Evolutionary conservation across 1,140 invertebrate genomes (phyloP).

Genomic region (Thrips palmi): DNA sequence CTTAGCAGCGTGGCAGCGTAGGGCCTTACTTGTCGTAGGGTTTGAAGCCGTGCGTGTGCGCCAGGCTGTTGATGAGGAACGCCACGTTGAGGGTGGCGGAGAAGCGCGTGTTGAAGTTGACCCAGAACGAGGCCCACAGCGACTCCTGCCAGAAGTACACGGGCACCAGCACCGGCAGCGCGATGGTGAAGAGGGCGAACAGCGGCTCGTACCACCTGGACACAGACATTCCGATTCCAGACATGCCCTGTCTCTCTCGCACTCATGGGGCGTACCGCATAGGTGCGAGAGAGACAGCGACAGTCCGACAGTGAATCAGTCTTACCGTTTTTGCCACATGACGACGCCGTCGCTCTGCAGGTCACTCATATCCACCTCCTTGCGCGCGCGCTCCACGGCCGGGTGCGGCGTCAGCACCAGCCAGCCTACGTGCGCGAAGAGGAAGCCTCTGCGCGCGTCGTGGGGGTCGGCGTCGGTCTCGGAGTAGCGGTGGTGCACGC

Average conservation of each 20-base stretch:
- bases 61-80: constrained; percentile 83
- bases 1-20: too few relatives aligned
- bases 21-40: constrained; percentile 71
- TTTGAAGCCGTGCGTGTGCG: constrained; percentile 73
- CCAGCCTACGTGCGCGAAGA: constrained; percentile 68
- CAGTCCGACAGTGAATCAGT: too few relatives aligned
- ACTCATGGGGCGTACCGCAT: too few relatives aligned
- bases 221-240: constrained; percentile 21
- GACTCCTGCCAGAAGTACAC: constrained; percentile 69
- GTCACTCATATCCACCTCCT: constrained; percentile 62
- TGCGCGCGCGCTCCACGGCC: constrained; percentile 55
- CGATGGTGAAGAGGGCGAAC: constrained; percentile 55
- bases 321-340: constrained; percentile 62
- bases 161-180: constrained; percentile 59
- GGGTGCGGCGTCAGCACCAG: constrained; percentile 58
- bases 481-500: constrained; percentile 66
- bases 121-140: constrained; percentile 58
- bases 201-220: constrained; percentile 51
- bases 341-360: constrained; percentile 67
- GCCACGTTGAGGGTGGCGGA: constrained; percentile 71
- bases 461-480: constrained; percentile 69
- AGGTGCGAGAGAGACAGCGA: too few relatives aligned
- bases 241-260: too few relatives aligned
- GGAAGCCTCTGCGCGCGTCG: constrained; percentile 59
- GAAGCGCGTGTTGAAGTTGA: constrained; percentile 69